Evolutionary conservation across 2,888 invertebrate genomes (phyloP).

Genomic region (Ophioninae sp.): DNA sequence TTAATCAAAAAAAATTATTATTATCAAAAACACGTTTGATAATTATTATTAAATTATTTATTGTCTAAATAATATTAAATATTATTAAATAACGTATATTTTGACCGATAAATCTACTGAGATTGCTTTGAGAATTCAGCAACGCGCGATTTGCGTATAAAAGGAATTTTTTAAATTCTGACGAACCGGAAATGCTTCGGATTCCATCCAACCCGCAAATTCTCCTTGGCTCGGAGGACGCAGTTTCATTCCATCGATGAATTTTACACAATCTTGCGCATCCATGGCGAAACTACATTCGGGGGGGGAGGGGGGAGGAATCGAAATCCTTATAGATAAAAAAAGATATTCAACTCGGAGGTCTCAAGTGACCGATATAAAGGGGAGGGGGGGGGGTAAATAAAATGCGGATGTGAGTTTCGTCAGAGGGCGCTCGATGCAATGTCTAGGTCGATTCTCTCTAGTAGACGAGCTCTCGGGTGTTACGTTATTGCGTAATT

Average conservation of each 20-base stretch:
- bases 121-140: not conserved
- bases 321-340: slow-evolving; percentile 17
- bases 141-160: not conserved
- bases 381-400: not conserved
- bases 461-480: slow-evolving; percentile 31
- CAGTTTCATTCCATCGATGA: not conserved
- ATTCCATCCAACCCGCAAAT: not conserved
- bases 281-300: not conserved
- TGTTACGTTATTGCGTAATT: slow-evolving; percentile 53
- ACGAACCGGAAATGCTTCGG: slow-evolving; percentile 40
- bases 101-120: not conserved
- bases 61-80: not conserved
- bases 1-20: no score
- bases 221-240: not conserved
- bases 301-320: not conserved
- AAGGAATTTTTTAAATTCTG: not conserved
- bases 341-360: slow-evolving; percentile 36
- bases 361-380: slow-evolving; percentile 22
- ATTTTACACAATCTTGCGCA: not conserved
- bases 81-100: no score
- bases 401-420: slow-evolving; percentile 35
- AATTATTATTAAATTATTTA: no score
- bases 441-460: slow-evolving; percentile 60
- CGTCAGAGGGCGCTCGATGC: slow-evolving; percentile 39
- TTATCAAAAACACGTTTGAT: no score